Base-by-base conservation (phyloP, 2,113 vertebrate genomes). In the Jaculus jaculus region DNA sequence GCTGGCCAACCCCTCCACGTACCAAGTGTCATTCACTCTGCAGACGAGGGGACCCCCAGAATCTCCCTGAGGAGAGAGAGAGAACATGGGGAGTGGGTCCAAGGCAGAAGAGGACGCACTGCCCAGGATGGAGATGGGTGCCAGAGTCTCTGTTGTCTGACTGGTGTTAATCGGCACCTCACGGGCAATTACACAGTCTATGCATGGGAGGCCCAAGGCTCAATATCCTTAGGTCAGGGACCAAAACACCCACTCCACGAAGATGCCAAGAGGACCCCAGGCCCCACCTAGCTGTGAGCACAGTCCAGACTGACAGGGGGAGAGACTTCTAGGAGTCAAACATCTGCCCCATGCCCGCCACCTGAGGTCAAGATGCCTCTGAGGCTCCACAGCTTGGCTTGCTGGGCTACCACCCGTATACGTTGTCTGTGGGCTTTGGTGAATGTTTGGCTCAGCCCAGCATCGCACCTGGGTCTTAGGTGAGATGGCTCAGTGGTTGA, bases 1-100 rank as follows among this genome's bases (percentile, higher is more conserved):
- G 96, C 98, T 99, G 89, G 98, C 95, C 61, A 99, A 79, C 0
- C 99, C 99, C 0, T 98, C 97, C 28, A 98, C 94, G 89, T 98
- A 98, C 97, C 98, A 98, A 58, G 72, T 94, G 4, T 58, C 91
- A 0, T 74, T 26, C 60, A 92, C 3, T 0, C 8, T 7, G 87
- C 96, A 97, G 86, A 94, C 51, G 0, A 97, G 93, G 39, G 97
- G 96, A 0, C 97, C 97, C 3, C 97, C 97, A 7, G 97, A 96
- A 28, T 97, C 97, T 51, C 94, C 96, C 96, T 96, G 88, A 78
- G 69, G 58, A 95, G 51, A 93, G 16, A 93, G 16, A 97, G 39
- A 82, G 10, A 28, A 58, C 23, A 63, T 7, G 10, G n/a, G 23
- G 81, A 11, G 4, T 39, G 28, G 69, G 13, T 78, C 26, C 7